These are phyloP conservation scores for Rallus crepitans DNA, from an alignment of 2,797 vertebrate genomes.

Conservation along the genomic window DNA sequence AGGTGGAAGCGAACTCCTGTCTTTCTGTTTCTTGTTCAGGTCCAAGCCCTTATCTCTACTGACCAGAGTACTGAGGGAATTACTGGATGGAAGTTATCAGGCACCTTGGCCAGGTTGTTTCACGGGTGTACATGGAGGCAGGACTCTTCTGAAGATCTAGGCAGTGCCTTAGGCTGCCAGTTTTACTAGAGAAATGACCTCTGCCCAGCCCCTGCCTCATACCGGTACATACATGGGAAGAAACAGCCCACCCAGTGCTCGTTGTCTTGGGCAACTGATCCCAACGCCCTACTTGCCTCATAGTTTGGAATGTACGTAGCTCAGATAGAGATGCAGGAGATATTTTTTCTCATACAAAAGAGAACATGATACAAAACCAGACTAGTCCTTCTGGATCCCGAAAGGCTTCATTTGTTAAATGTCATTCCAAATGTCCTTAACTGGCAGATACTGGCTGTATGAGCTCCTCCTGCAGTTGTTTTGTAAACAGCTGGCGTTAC, in stretches of 20 bases:
- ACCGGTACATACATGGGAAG: not conserved
- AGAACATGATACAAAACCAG: not conserved
- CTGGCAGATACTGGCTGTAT: not conserved
- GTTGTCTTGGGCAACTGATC: not conserved
- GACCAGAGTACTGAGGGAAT: not conserved
- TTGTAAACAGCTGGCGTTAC: not conserved
- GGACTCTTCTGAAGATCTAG: not conserved
- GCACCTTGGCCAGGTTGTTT: not conserved
- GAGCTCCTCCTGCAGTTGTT: not conserved
- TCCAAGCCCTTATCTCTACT: not conserved
- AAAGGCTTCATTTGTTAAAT: not conserved
- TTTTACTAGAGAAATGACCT: not conserved
- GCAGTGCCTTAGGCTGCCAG: not conserved
- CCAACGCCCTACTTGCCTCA: not conserved
- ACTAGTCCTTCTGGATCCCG: not conserved
- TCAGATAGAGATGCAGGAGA: not conserved
- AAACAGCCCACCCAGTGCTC: not conserved
- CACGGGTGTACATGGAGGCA: not conserved
- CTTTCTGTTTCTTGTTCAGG: not conserved
- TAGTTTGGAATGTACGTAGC: not conserved
- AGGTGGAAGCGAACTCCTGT: not conserved
- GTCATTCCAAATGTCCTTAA: not conserved
- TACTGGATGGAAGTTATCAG: not conserved
- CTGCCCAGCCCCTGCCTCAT: not conserved
- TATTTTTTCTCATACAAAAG: not conserved